Evolutionary conservation across 2,797 vertebrate species (phyloP), one percentile per base, ranked within the genome.

Genomic region (Cetoscarus ocellatus): DNA sequence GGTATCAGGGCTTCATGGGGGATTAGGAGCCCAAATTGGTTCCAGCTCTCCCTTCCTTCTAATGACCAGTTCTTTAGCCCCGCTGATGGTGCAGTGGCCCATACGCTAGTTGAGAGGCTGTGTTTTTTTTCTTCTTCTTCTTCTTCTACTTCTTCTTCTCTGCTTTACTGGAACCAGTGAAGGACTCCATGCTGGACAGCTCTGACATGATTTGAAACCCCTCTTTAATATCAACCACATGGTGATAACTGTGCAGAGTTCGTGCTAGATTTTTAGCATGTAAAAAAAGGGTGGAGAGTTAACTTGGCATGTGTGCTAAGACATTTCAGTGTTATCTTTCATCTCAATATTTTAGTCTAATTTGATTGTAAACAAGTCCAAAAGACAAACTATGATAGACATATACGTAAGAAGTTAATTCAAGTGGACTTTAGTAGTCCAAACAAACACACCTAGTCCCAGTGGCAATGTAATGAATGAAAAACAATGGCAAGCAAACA

Each of bases 21-120:
- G 95, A 97, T 97, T 98, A 95, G 95, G 91, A 90, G 88, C 82
- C 93, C 90, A 98, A 98, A 99, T 97, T 97, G 96, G 96, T 97
- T 97, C 96, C 97, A 99, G 97, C 94, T 95, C 95, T 95, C 40
- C 84, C 87, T 40, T 90, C 90, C 88, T 93, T 91, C 94, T 98
- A 97, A 97, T 95, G 94, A 94, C 95, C 94, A 91, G 91, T 94
- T 93, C 91, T 93, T 75, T 79, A 77, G 79, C 82, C 54, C 58
- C 70, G 59, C 87, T 89, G 84, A 90, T 82, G 88, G 85, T 85
- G 85, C 88, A 53, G 64, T 85, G 83, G 91, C 84, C 86, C 8
- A 62, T 81, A 82, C 49, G 67, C 79, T 87, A 78, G 77, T 57
- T 79, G 64, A 82, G 75, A 10, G 79, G 86, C 75, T 56, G 61